Base-by-base conservation (phyloP, 2,113 vertebrate genomes). In the Rhegmatorhina hoffmannsi region DNA sequence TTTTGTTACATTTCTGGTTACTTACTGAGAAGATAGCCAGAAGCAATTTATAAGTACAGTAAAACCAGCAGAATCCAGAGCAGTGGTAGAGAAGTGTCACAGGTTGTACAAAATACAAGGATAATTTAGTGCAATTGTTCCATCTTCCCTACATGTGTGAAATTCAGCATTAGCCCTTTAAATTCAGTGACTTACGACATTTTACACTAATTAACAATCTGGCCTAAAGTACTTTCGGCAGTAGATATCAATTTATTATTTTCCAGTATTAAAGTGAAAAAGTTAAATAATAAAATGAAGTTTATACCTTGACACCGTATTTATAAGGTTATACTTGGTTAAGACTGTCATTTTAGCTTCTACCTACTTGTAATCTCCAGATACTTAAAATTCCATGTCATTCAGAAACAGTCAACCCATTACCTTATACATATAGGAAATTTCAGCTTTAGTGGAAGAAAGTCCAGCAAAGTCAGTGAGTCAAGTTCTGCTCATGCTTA, bases 1-100 rank as follows among this genome's bases (percentile, higher is more conserved):
- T 96, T 94, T 80, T 97, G 53, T 88, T 95, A 91, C 73, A 59
- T 91, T 94, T 91, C 64, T 92, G 40, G 82, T 92, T 75, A 84
- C 87, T 84, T 92, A 87, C 86, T 94, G 84, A 93, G 84, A 92
- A 95, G 64, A 78, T 64, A 88, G 76, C 81, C 46, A 84, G 78
- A 89, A 95, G 87, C 69, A 87, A 84, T 92, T 89, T 92, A n/a
- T 84, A 94, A 79, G 38, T 73, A 87, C 43, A 78, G 87, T 74
- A 95, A 70, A 43, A 86, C 44, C 43, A 72, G 58, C 34, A 90
- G 59, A 80, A 7, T 94, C 75, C 29, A 64, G 47, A 77, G 28
- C 26, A 63, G 26, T 68, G 15, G 49, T 79, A 63, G 34, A 72
- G 64, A 95, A 72, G 38, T 92, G 60, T 50, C 75, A 94, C 12